These are phyloP conservation scores for Scaptomyza montana DNA, from an alignment of 1,140 invertebrate species.

Conservation along the genomic window DNA sequence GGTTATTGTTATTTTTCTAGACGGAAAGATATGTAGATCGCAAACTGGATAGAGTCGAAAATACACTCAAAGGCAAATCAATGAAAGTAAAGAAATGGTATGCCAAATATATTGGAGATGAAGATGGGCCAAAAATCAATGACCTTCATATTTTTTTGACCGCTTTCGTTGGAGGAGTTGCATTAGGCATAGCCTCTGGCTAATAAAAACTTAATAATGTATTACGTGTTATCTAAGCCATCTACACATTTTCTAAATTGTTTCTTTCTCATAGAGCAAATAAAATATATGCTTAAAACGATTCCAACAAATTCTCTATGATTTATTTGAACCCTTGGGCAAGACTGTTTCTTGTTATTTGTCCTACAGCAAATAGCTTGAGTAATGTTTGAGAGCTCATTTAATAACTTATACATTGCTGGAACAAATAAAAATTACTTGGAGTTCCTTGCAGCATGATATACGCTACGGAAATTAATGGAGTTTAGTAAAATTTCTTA, in stretches of 20 bases:
- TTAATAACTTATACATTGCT: too few species aligned
- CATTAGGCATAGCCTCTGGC: constrained; percentile 86
- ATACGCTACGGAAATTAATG: too few species aligned
- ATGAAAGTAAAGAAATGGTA: constrained; percentile 89
- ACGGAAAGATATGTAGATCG: constrained; percentile 90
- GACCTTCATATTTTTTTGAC: constrained; percentile 90
- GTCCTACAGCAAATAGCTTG: too few species aligned
- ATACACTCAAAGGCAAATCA: constrained; percentile 88
- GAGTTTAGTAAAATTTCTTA: background rate
- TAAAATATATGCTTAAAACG: constrained; percentile 2
- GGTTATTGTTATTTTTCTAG: constrained; percentile 83
- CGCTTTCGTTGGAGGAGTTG: constrained; percentile 89
- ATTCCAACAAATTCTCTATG: background rate
- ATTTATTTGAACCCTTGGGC: background rate
- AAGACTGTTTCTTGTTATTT: background rate
- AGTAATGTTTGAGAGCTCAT: too few species aligned
- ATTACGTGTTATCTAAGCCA: constrained; percentile 8
- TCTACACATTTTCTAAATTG: background rate
- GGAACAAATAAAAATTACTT: too few species aligned
- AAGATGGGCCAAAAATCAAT: constrained; percentile 86
- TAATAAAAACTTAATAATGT: constrained; percentile 51
- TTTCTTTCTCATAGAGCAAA: constrained; percentile 2
- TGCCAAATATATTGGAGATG: constrained; percentile 87
- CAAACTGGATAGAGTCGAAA: constrained; percentile 91
- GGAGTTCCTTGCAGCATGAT: too few species aligned